Conservation (phyloP, 2,888 invertebrate genomes). For the Trichacis sp. region DNA sequence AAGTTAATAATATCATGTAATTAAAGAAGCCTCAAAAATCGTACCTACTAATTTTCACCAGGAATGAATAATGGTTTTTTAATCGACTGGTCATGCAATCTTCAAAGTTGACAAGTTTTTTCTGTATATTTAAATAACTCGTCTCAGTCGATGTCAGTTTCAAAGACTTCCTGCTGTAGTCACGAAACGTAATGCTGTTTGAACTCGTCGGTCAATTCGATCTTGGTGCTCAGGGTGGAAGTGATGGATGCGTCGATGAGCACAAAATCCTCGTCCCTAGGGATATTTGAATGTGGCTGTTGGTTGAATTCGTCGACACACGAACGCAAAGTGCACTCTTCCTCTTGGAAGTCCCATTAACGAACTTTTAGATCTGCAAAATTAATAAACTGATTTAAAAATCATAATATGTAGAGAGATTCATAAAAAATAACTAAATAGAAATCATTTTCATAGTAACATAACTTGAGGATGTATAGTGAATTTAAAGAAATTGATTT, state of each 20-base stretch:
- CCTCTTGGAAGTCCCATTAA: constrained; percentile 98
- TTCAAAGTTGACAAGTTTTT: constrained; percentile 60
- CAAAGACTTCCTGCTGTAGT: constrained; percentile 97
- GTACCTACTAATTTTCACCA: too few species aligned
- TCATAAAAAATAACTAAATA: too few species aligned
- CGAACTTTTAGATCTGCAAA: constrained; percentile 91
- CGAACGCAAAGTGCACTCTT: constrained; percentile 93
- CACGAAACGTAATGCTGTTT: constrained; percentile 93
- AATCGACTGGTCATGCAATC: neutral
- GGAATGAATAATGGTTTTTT: neutral
- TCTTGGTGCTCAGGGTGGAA: constrained; percentile 81
- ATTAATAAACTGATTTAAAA: too few species aligned
- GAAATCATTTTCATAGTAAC: too few species aligned
- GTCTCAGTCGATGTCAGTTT: constrained; percentile 86
- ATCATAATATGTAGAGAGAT: too few species aligned
- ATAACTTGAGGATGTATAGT: too few species aligned
- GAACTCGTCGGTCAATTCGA: constrained; percentile 92
- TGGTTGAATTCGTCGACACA: constrained; percentile 97
- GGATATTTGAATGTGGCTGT: constrained; percentile 78
- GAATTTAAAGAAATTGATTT: too few species aligned
- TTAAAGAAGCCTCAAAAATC: too few species aligned
- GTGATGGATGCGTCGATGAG: constrained; percentile 85
- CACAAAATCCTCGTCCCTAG: constrained; percentile 73
- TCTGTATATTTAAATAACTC: constrained; percentile 61
- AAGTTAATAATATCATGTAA: too few species aligned